phyloP scores from a whole-genome alignment of 2,888 invertebrate genomes.

The Dryobota labecula region DNA sequence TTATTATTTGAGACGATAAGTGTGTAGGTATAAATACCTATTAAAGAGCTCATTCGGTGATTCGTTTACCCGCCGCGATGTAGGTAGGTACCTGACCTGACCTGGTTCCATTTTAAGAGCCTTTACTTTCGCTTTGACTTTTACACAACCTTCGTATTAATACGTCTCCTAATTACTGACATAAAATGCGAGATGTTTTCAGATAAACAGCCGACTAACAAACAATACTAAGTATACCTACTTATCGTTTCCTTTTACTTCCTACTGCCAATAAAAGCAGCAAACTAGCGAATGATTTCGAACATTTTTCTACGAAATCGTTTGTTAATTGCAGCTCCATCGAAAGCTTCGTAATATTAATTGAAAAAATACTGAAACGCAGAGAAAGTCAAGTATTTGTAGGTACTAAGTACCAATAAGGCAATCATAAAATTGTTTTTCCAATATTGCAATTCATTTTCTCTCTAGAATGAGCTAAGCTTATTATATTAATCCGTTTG shows the following conservation, averaged over 20 bases:
- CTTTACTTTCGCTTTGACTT: conserved; percentile 47
- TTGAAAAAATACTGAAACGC: background rate
- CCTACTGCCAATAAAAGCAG: background rate
- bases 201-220: background rate
- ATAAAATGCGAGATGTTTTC: conserved; percentile 19
- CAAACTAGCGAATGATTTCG: background rate
- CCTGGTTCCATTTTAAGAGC: conserved; percentile 50
- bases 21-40: background rate
- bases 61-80: conserved; percentile 33
- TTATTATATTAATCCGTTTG: background rate
- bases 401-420: background rate
- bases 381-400: background rate
- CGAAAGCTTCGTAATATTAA: background rate
- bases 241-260: background rate
- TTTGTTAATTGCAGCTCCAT: background rate
- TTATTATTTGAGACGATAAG: background rate
- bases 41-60: conserved; percentile 27
- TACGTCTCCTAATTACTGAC: conserved; percentile 31
- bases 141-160: conserved; percentile 26
- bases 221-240: background rate
- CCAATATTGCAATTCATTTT: background rate
- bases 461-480: background rate
- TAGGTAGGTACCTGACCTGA: conserved; percentile 47
- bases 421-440: background rate
- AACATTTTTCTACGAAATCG: background rate